These are phyloP conservation scores for Cylloceria caligata DNA, from an alignment of 2,888 invertebrate species.

Conservation along the genomic window DNA sequence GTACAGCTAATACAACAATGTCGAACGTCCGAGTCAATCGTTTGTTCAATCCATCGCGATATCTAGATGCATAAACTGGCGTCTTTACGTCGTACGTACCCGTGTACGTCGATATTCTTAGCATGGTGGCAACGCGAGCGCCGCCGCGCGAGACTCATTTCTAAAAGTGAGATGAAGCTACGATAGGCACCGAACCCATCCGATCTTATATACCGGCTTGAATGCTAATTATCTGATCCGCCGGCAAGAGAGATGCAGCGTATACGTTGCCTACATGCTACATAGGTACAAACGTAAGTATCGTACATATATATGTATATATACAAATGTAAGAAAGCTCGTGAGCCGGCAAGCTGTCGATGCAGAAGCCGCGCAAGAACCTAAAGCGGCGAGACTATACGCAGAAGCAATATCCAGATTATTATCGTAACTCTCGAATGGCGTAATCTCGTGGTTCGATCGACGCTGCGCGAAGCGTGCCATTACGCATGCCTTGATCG, in stretches of 20 bases:
- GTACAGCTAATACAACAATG: slow-evolving; percentile 65
- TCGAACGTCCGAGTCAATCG: slow-evolving; percentile 64
- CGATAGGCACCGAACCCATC: slow-evolving; percentile 72
- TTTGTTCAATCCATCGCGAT: slow-evolving; percentile 53
- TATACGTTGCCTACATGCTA: slow-evolving; percentile 41
- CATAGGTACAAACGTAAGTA: slow-evolving; percentile 20
- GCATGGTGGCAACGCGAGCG: slow-evolving; percentile 4
- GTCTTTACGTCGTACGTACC: slow-evolving; percentile 47
- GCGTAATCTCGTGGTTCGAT: slow-evolving; percentile 77
- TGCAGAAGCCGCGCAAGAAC: slow-evolving; percentile 53
- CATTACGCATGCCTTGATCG: slow-evolving; percentile 77
- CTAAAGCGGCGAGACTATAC: slow-evolving; percentile 75
- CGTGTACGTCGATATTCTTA: slow-evolving; percentile 23
- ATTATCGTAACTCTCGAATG: slow-evolving; percentile 79
- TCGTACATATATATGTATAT: neutral
- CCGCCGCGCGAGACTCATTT: slow-evolving; percentile 73
- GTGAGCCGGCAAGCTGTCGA: slow-evolving; percentile 58
- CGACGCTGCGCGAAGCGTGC: slow-evolving; percentile 79
- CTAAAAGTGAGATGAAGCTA: slow-evolving; percentile 75
- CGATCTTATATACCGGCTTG: slow-evolving; percentile 71
- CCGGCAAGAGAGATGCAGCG: slow-evolving; percentile 62
- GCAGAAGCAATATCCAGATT: slow-evolving; percentile 82
- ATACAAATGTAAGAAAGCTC: slow-evolving; percentile 34
- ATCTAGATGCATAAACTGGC: slow-evolving; percentile 45
- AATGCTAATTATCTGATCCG: slow-evolving; percentile 83